Conservation (phyloP, 1,140 invertebrate species). For the Drosophila teissieri region DNA sequence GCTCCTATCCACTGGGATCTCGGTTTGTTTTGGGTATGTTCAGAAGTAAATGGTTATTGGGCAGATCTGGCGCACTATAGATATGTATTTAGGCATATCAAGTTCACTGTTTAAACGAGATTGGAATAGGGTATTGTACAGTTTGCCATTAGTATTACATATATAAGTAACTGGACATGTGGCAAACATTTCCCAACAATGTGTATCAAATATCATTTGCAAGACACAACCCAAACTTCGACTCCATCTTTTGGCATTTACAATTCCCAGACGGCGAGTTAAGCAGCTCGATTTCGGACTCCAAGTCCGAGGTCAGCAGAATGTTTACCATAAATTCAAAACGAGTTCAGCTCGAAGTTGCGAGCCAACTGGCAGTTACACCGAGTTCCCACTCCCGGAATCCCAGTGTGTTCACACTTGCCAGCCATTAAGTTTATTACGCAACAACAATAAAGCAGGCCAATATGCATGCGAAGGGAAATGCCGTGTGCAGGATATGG, state of each 20-base stretch:
- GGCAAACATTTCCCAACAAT: background rate
- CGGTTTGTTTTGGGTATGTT: background rate
- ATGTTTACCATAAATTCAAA: constrained; percentile 77
- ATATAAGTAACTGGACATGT: background rate
- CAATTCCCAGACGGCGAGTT: constrained; percentile 66
- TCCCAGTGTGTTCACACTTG: constrained; percentile 73
- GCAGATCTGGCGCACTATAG: background rate
- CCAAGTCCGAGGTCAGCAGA: constrained; percentile 57
- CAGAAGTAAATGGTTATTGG: background rate
- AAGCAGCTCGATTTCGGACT: constrained; percentile 54
- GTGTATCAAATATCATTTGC: background rate
- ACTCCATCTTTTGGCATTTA: constrained; percentile 52
- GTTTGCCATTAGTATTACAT: too few relatives aligned
- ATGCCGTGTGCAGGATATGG: constrained; percentile 56
- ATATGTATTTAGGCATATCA: background rate
- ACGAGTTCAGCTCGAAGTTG: constrained; percentile 28
- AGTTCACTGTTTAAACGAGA: too few relatives aligned
- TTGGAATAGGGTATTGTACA: too few relatives aligned
- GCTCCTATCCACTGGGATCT: background rate
- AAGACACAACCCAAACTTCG: background rate
- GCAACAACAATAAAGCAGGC: constrained; percentile 79
- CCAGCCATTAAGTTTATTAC: constrained; percentile 81
- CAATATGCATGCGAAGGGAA: constrained; percentile 56
- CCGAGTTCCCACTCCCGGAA: constrained; percentile 10
- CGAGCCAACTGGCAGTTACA: constrained; percentile 7